phyloP scores from a whole-genome alignment of 2,797 vertebrate species.

The Darevskia nairensis region DNA sequence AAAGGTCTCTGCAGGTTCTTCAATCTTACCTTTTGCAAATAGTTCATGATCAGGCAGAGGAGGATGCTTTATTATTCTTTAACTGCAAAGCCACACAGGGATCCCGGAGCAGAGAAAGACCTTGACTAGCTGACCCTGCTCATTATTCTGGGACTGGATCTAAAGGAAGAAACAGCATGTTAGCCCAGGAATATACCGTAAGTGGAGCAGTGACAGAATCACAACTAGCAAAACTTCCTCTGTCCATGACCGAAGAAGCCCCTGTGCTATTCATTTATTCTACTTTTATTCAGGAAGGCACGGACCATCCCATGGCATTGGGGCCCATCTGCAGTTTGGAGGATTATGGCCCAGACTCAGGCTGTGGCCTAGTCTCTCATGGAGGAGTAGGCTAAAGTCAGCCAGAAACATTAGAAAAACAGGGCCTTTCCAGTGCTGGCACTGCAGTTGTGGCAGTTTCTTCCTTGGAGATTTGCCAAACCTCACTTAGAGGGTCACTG shows the following conservation, averaged over 20 bases:
- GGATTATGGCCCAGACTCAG: neutral
- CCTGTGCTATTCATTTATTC: neutral
- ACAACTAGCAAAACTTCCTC: neutral
- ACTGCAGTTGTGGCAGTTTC: neutral
- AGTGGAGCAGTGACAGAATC: too few species aligned
- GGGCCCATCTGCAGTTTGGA: neutral
- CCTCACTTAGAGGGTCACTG: neutral
- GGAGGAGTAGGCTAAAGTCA: neutral
- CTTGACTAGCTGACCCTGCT: neutral
- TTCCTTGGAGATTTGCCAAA: too few species aligned
- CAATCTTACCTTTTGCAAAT: neutral
- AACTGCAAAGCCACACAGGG: neutral
- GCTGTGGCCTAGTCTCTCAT: neutral
- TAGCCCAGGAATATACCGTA: neutral
- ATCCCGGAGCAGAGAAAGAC: conserved; percentile 10
- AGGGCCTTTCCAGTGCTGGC: too few species aligned
- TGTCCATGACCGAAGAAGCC: neutral
- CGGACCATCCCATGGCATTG: too few species aligned
- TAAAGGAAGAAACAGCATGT: conserved; percentile 37
- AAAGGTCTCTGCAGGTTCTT: neutral
- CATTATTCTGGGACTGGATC: neutral
- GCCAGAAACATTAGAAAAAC: neutral
- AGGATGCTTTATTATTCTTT: neutral
- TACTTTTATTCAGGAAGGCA: too few species aligned
- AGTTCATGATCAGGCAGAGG: neutral